Conservation (phyloP, 2,113 vertebrate genomes). For the Pleuronectes platessa region DNA sequence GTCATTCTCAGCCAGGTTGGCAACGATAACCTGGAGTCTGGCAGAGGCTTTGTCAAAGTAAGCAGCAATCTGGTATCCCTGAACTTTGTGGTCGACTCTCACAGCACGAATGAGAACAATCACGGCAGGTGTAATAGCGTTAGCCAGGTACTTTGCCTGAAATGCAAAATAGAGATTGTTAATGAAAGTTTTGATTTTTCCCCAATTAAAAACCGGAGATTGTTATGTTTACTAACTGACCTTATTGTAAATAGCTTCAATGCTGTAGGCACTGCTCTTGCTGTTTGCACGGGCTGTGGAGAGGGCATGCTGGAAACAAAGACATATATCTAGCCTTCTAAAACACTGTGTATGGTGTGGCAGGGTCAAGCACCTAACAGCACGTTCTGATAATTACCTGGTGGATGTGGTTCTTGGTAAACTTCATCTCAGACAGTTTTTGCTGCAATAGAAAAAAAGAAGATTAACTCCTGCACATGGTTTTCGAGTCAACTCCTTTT, state of each 20-base stretch:
- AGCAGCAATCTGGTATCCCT: conserved; percentile 84
- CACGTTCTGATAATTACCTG: conserved; percentile 56
- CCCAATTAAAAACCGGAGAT: background rate
- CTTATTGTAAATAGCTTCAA: conserved; percentile 73
- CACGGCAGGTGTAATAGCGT: conserved; percentile 69
- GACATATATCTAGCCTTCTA: conserved; percentile 18
- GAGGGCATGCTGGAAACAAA: conserved; percentile 55
- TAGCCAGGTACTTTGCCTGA: conserved; percentile 80
- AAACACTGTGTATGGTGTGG: background rate
- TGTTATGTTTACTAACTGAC: conserved; percentile 31
- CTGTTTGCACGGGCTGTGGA: conserved; percentile 22
- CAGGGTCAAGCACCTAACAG: background rate
- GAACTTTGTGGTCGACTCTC: conserved; percentile 69
- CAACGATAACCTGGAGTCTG: conserved; percentile 81
- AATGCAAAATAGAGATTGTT: conserved; percentile 18
- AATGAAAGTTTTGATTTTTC: background rate
- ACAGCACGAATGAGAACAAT: conserved; percentile 77
- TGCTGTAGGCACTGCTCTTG: conserved; percentile 74
- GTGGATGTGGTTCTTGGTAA: conserved; percentile 72
- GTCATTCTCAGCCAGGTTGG: conserved; percentile 78
- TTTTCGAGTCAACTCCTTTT: background rate
- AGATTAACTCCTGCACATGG: background rate
- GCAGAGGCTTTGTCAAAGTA: conserved; percentile 74
- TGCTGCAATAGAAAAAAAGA: conserved; percentile 41
- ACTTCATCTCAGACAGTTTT: conserved; percentile 46